Evolutionary conservation across 2,888 invertebrate species (phyloP).

Genomic region (Microplitis manilae): DNA sequence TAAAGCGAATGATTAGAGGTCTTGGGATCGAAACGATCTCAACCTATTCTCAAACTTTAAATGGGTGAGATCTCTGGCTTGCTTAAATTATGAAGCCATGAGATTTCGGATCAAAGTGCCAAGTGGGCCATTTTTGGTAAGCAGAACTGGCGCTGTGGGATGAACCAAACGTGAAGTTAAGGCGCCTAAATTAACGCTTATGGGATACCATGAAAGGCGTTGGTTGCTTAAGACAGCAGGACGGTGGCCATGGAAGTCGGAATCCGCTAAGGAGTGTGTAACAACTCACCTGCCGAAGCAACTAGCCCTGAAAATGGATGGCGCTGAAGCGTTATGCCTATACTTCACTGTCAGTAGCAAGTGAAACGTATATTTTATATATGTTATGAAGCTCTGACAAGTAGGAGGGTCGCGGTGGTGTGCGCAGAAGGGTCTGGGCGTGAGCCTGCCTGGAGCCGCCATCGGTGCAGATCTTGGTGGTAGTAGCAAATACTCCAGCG

Average conservation of each 20-base stretch:
- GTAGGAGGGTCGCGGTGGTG: constrained; percentile 75
- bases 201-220: constrained; percentile 70
- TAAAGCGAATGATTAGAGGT: no score
- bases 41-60: no score
- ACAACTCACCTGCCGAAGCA: constrained; percentile 78
- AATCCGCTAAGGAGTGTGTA: constrained; percentile 74
- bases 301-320: constrained; percentile 79
- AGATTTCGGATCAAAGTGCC: constrained; percentile 38
- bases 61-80: no score
- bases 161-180: constrained; percentile 62
- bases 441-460: constrained; percentile 70
- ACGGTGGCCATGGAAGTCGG: constrained; percentile 85
- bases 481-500: constrained; percentile 74
- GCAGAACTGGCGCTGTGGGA: constrained; percentile 52
- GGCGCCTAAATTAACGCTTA: constrained; percentile 64
- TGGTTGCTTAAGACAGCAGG: constrained; percentile 79
- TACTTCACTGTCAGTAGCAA: constrained; percentile 55
- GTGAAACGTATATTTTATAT: no score
- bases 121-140: constrained; percentile 50
- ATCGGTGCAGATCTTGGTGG: constrained; percentile 74
- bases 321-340: constrained; percentile 74
- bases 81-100: no score
- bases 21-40: no score
- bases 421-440: constrained; percentile 70
- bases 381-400: no score